Conservation (phyloP, 2,797 vertebrate species). For the Gobionotothen gibberifrons region DNA sequence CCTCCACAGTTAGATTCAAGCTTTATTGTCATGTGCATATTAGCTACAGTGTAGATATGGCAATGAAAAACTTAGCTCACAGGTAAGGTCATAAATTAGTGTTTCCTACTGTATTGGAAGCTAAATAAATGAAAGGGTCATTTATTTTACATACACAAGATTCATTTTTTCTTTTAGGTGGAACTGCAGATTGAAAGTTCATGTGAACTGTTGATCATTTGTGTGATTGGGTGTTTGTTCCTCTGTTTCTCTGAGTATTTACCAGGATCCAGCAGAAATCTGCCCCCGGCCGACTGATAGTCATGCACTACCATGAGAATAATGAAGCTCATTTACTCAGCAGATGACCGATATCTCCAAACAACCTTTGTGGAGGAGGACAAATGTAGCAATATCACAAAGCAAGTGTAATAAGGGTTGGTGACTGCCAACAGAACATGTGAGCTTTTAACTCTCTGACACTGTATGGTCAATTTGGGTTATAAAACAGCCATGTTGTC, state of each 20-base stretch:
- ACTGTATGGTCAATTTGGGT: neutral
- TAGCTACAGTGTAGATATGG: too few relatives aligned
- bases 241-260: slow-evolving; percentile 26
- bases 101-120: neutral
- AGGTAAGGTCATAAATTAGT: neutral
- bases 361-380: slow-evolving; percentile 69
- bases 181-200: too few relatives aligned
- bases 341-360: slow-evolving; percentile 82
- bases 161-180: too few relatives aligned
- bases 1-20: too few relatives aligned
- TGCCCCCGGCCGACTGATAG: slow-evolving; percentile 76
- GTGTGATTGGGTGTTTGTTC: slow-evolving; percentile 1
- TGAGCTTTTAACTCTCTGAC: neutral
- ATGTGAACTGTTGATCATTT: too few relatives aligned
- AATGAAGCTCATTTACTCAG: slow-evolving; percentile 81
- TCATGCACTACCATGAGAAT: slow-evolving; percentile 75
- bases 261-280: slow-evolving; percentile 39
- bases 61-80: too few relatives aligned
- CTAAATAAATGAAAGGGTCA: too few relatives aligned
- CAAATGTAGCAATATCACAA: slow-evolving; percentile 46
- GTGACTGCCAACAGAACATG: slow-evolving; percentile 20
- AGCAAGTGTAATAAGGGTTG: slow-evolving; percentile 66
- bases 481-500: neutral
- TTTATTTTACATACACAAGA: too few relatives aligned
- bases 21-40: too few relatives aligned